Conservation (phyloP, 2,113 vertebrate species). For the Otus sunia region DNA sequence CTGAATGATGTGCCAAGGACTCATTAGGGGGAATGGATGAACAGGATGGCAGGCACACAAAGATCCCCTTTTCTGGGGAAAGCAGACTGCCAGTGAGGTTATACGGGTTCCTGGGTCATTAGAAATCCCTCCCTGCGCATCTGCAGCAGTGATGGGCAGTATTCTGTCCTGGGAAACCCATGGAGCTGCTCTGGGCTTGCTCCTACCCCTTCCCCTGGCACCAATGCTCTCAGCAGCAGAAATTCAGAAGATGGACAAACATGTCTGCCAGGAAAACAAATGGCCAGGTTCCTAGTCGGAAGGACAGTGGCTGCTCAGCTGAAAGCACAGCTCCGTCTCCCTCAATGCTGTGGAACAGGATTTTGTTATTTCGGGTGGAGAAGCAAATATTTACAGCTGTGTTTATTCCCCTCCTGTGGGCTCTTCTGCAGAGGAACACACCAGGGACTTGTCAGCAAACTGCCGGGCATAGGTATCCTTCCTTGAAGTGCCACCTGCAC, state of each 20-base stretch:
- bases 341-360: fast-evolving
- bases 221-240: not conserved
- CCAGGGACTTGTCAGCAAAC: not conserved
- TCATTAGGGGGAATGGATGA: fast-evolving
- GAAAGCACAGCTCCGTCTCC: not conserved
- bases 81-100: not conserved
- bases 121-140: not conserved
- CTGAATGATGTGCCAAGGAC: not conserved
- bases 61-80: not conserved
- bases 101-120: not conserved
- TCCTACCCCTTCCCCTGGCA: not conserved
- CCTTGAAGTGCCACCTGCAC: not conserved
- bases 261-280: not conserved
- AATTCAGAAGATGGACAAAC: not conserved
- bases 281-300: not conserved
- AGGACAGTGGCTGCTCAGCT: not conserved
- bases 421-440: not conserved
- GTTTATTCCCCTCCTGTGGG: not conserved
- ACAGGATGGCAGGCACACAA: not conserved
- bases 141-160: not conserved
- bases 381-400: conserved; percentile 10
- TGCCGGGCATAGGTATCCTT: not conserved
- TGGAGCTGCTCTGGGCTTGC: not conserved
- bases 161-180: not conserved
- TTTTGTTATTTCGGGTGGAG: not conserved